Base-by-base conservation (phyloP, 2,797 vertebrate genomes). In the Gobionotothen gibberifrons region DNA sequence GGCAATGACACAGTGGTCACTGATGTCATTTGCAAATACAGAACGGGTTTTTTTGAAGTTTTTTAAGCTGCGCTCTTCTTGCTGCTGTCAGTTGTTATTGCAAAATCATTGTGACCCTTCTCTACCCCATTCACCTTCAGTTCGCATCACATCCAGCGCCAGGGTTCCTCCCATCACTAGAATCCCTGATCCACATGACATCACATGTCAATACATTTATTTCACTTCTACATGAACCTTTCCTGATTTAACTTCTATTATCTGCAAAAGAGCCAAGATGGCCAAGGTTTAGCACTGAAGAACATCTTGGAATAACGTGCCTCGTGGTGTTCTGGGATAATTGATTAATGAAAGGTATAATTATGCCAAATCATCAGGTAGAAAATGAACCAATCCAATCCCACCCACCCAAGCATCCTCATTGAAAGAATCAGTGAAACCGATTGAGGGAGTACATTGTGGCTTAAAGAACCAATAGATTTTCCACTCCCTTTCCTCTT, bases 321-420 rank as follows among this genome's bases (percentile, higher is more conserved):
- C 53, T 79, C 0, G 16, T 54, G 32, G 22, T 14, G 36, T 78
- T 80, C n/a, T 46, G 54, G 56, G 14, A 5, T 63, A 75, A 81
- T 80, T 58, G 64, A 59, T 74, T 81, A 68, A 87, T 79, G 54
- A 85, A 84, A 66, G 42, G 32, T 81, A 47, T 59, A 82, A 88
- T 83, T 88, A 81, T 73, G 63, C 71, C 63, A 57, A 44, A 81
- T 78, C 51, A 60, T 84, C 66, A 79, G 70, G 78, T 83, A 70
- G 77, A 85, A 80, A 71, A 74, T 74, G 29, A 80, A 77, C 15
- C n/a, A n/a, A 57, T 16, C 71, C 73, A 69, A 87, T 76, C 68
- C 78, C 72, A 52, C 74, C 80, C 67, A 78, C 72, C 62, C 10
- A 15, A 49, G 59, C 51, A 22, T 74, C 44, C 57, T 74, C 49